phyloP scores from a whole-genome alignment of 1,140 invertebrate genomes.

The Melipona quadrifasciata region DNA sequence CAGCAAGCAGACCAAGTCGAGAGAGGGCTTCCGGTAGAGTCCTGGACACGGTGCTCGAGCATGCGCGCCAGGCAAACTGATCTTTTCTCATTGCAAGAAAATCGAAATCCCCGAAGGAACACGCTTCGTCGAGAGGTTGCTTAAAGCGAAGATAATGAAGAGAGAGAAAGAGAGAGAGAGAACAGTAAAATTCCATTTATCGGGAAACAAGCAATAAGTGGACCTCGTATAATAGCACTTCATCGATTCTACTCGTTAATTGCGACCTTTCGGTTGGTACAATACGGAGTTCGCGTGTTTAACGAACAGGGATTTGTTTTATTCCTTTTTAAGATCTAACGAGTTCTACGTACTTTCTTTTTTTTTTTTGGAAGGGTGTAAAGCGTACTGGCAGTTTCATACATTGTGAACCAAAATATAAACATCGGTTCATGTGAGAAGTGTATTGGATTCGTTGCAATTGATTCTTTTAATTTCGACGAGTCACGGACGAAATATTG shows the following conservation, averaged over 20 bases:
- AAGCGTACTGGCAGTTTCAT: no score
- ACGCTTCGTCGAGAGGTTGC: not conserved
- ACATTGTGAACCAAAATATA: no score
- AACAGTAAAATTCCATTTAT: not conserved
- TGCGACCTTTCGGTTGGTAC: not conserved
- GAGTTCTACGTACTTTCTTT: no score
- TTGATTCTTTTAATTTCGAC: no score
- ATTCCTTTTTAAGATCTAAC: no score
- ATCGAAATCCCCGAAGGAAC: not conserved
- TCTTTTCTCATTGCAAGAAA: not conserved
- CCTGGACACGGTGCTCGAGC: constrained; percentile 56
- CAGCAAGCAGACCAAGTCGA: constrained; percentile 69
- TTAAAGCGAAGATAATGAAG: not conserved
- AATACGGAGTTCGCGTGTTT: not conserved
- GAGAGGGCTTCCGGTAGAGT: constrained; percentile 68
- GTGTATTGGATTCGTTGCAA: no score
- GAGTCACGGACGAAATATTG: no score
- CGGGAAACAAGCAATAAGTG: not conserved
- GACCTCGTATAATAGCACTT: no score
- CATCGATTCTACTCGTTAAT: not conserved
- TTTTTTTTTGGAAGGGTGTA: no score
- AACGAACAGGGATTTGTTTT: no score
- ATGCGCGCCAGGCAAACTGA: constrained; percentile 38
- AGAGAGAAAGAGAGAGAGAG: not conserved
- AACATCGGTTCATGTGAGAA: no score